Evolutionary conservation across 2,113 vertebrate species (phyloP).

Genomic region (Zosterops pallidus): DNA sequence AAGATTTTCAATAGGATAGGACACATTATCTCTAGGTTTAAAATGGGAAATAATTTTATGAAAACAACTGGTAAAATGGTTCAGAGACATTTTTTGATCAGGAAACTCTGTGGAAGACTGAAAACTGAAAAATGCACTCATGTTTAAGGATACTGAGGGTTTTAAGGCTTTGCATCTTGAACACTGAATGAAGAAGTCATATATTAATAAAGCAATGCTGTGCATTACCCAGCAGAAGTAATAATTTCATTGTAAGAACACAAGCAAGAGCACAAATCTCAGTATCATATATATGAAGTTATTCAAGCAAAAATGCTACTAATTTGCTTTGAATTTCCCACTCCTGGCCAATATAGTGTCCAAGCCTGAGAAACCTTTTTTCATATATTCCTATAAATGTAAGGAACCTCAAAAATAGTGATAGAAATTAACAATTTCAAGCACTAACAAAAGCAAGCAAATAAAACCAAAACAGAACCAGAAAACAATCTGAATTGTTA

Average conservation of each 20-base stretch:
- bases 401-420: neutral
- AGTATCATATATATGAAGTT: neutral
- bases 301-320: neutral
- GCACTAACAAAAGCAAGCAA: neutral
- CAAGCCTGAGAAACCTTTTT: neutral
- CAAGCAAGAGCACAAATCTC: neutral
- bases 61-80: neutral
- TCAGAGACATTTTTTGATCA: neutral
- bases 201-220: neutral
- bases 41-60: neutral
- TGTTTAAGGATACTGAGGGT: neutral
- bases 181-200: neutral
- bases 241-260: neutral
- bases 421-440: neutral
- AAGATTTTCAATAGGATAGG: neutral
- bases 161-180: neutral
- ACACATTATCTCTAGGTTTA: neutral
- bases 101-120: neutral
- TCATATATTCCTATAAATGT: neutral
- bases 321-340: neutral
- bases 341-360: neutral
- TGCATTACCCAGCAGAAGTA: neutral
- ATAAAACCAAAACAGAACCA: accelerated
- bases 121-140: neutral
- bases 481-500: neutral